Conservation (phyloP, 1,140 invertebrate genomes). For the Drosophila hydei region DNA sequence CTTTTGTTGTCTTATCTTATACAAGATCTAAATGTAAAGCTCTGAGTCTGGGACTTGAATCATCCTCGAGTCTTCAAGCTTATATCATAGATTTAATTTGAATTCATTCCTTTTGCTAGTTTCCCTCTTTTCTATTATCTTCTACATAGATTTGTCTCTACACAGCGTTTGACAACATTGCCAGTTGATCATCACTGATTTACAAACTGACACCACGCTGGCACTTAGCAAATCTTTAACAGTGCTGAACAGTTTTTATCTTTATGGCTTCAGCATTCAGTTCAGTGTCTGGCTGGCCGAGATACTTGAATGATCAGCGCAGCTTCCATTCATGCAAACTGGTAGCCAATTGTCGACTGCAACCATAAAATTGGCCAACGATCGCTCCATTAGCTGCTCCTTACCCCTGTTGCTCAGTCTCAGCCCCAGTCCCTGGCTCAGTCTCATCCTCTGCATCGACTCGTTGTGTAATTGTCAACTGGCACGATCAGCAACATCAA, state of each 20-base stretch:
- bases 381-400: slow-evolving; percentile 69
- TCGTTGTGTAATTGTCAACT: slow-evolving; percentile 79
- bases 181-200: slow-evolving; percentile 56
- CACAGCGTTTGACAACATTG: slow-evolving; percentile 29
- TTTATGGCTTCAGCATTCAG: slow-evolving; percentile 41
- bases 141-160: slow-evolving; percentile 2
- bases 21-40: neutral
- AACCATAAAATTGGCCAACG: slow-evolving; percentile 75
- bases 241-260: slow-evolving; percentile 45
- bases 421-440: too few species aligned
- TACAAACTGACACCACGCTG: slow-evolving; percentile 69
- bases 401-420: neutral
- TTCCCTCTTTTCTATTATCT: neutral
- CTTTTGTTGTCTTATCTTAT: neutral
- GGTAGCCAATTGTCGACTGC: slow-evolving; percentile 62
- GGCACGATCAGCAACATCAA: slow-evolving; percentile 76
- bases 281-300: neutral
- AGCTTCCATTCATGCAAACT: slow-evolving; percentile 72
- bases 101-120: too few species aligned
- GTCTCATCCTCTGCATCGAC: neutral
- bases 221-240: slow-evolving; percentile 68
- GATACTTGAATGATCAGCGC: slow-evolving; percentile 44
- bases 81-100: too few species aligned
- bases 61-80: too few species aligned
- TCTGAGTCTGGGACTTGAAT: neutral